Conservation (phyloP, 2,113 vertebrate species). For the Martes martes region DNA sequence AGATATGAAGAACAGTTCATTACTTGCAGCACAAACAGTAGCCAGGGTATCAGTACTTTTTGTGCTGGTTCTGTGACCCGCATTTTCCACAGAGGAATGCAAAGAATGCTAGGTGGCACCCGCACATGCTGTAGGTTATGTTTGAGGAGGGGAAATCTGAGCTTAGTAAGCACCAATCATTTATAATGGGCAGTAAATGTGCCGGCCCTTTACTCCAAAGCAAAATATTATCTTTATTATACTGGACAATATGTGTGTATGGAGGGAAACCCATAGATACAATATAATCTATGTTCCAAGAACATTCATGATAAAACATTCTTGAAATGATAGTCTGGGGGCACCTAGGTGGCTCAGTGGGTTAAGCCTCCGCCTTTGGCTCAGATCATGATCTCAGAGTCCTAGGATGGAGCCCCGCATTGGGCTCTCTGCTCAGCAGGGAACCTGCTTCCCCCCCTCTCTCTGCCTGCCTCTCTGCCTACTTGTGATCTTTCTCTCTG, state of each 20-base stretch:
- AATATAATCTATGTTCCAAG: neutral
- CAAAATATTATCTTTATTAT: neutral
- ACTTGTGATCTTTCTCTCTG: no score
- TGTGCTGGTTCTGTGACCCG: neutral
- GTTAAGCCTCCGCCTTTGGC: no score
- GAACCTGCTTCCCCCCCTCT: no score
- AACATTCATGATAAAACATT: neutral
- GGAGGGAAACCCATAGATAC: neutral
- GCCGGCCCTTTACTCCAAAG: neutral
- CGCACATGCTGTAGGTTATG: neutral
- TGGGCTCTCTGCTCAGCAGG: no score
- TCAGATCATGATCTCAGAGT: no score
- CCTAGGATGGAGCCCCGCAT: no score
- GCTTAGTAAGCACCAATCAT: neutral
- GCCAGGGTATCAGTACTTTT: neutral
- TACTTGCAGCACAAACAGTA: neutral
- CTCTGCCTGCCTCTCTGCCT: no score
- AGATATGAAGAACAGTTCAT: neutral
- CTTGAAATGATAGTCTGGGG: neutral
- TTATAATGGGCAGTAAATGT: neutral
- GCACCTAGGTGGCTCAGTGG: no score
- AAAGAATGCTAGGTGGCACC: neutral
- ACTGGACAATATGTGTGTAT: neutral
- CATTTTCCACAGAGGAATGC: neutral
- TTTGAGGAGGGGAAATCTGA: neutral